Evolutionary conservation across 2,113 vertebrate species (phyloP), one percentile per base, ranked within the genome.

Genomic region (Anolis carolinensis): DNA sequence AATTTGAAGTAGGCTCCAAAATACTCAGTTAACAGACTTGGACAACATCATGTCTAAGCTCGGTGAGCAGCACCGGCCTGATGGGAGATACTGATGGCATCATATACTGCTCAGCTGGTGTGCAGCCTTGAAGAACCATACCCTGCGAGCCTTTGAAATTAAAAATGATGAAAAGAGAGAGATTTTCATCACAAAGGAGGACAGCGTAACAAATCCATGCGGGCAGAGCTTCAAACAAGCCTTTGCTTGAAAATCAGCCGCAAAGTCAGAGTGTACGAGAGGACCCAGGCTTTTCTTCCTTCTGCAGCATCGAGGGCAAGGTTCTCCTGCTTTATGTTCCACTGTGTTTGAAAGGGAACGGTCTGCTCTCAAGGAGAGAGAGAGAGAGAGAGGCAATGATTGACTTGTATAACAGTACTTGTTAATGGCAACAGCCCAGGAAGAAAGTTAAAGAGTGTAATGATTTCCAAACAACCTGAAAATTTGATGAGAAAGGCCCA

Each of bases 81-180:
- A 14, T 8, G 65, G 50, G 48, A 79, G 76, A 50, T 73, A 44
- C 79, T 72, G 85, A 82, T 73, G 72, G 72, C 55, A 20, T 10
- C 50, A 3, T 86, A 75, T 81, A 11, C 86, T 75, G 48, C 6
- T 88, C 81, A 32, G 0, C 78, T 16, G 52, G 89, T 77, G 82
- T 79, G 74, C 23, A 92, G 70, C 70, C 89, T 82, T 92, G 89
- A 91, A 91, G 77, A 90, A 82, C 68, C 55, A 82, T 93, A n/a
- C 50, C 84, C 65, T 75, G 7, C 67, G 76, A 72, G 82, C 86
- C 83, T 94, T 90, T 90, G 90, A 93, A 93, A 96, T 93, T 92
- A 94, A 94, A 93, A 94, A 87, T 63, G 16, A 95, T 91, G 88
- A 85, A 95, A 93, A 92, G 72, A 74, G 18, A 84, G 39, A 86